phyloP scores from a whole-genome alignment of 1,140 invertebrate genomes.

The Drosophila rufa region DNA sequence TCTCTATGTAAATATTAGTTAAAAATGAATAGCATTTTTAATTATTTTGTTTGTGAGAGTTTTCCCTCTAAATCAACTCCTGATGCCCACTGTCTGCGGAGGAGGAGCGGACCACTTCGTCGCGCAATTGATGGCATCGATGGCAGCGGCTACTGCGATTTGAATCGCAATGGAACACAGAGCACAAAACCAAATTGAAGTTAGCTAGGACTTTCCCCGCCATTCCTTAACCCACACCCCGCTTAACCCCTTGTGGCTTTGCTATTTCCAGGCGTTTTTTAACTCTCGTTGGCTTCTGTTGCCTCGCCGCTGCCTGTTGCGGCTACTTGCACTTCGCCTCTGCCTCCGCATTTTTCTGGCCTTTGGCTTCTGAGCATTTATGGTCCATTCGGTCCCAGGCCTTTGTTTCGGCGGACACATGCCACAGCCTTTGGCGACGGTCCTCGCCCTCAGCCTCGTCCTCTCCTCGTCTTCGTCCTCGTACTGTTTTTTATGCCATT shows the following conservation, averaged over 20 bases:
- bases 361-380: constrained; percentile 60
- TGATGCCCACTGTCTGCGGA: constrained; percentile 6
- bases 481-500: constrained; percentile 26
- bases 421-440: constrained; percentile 14
- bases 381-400: constrained; percentile 10
- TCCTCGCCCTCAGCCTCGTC: not conserved
- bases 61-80: not conserved
- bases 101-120: constrained; percentile 15
- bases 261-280: constrained; percentile 50
- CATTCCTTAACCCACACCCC: not conserved
- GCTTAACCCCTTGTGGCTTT: constrained; percentile 27
- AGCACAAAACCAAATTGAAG: constrained; percentile 76
- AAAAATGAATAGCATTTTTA: too few species aligned
- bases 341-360: constrained; percentile 34
- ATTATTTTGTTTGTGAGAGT: too few species aligned
- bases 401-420: constrained; percentile 44
- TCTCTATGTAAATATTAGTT: not conserved
- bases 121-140: constrained; percentile 74
- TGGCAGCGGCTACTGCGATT: constrained; percentile 65
- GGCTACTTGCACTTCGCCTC: constrained; percentile 44
- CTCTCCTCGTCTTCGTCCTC: not conserved
- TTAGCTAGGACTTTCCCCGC: constrained; percentile 50
- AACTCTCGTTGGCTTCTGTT: constrained; percentile 67
- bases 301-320: constrained; percentile 58
- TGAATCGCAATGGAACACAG: constrained; percentile 73